Conservation (phyloP, 2,113 vertebrate species). For the Brachyhypopomus gauderio region DNA sequence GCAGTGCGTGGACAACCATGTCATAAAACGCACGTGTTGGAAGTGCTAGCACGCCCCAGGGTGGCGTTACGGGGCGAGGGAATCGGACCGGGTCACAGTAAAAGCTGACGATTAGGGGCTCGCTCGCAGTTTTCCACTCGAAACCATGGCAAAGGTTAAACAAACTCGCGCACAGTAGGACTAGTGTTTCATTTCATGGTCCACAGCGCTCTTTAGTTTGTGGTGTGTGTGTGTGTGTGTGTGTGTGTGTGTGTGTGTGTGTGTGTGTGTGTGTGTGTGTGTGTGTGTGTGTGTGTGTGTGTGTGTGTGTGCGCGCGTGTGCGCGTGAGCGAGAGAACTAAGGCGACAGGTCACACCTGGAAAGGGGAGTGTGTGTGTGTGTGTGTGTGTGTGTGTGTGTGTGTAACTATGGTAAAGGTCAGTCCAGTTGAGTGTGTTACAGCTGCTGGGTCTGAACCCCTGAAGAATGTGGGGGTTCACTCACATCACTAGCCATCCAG, state of each 20-base stretch:
- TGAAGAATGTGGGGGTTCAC: too few relatives aligned
- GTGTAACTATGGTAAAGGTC: too few relatives aligned
- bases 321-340: background rate
- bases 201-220: conserved; percentile 1
- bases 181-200: conserved; percentile 34
- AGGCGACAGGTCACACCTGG: background rate
- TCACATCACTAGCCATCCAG: too few relatives aligned
- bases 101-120: conserved; percentile 41
- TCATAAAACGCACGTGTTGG: conserved; percentile 66
- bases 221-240: conserved; percentile 22
- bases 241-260: background rate
- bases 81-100: conserved; percentile 68
- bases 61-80: conserved; percentile 67
- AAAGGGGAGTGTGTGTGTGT: background rate
- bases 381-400: background rate
- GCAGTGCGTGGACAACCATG: conserved; percentile 48
- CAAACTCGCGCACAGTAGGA: conserved; percentile 63
- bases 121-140: conserved; percentile 61
- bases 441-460: too few relatives aligned
- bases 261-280: background rate
- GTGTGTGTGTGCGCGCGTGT: background rate
- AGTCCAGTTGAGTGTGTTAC: too few relatives aligned
- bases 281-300: too few relatives aligned
- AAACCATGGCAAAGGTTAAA: conserved; percentile 76
- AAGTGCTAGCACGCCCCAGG: conserved; percentile 70